These are phyloP conservation scores for Spheniscus mendiculus DNA, from an alignment of 2,113 vertebrate genomes.

Conservation along the genomic window DNA sequence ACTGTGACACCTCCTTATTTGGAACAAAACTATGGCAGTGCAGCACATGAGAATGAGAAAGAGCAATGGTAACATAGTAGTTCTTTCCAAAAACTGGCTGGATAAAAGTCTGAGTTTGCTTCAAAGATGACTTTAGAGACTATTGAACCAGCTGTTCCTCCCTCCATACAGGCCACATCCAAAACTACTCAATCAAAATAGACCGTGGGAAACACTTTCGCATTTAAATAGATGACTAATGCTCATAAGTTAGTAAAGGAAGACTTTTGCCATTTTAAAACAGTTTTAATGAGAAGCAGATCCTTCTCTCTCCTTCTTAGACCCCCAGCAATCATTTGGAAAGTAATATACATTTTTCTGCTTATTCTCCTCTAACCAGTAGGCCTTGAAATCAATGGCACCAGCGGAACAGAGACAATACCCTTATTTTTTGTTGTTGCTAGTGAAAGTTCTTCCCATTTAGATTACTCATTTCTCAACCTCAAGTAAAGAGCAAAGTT, in stretches of 20 bases:
- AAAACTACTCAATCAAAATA: background rate
- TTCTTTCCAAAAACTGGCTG: background rate
- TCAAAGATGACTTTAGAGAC: background rate
- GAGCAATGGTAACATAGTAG: background rate
- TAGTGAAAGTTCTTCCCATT: background rate
- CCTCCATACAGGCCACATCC: background rate
- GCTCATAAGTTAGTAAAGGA: background rate
- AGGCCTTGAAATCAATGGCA: background rate
- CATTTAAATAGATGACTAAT: background rate
- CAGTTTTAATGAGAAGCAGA: background rate
- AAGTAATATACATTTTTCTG: background rate
- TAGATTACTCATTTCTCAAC: background rate
- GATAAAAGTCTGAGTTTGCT: background rate
- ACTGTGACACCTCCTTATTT: background rate
- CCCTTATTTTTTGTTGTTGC: background rate
- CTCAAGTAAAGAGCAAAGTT: background rate
- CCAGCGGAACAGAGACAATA: background rate
- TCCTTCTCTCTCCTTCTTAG: background rate
- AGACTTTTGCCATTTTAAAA: background rate
- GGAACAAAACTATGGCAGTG: background rate
- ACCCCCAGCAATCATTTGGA: background rate
- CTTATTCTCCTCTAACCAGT: background rate
- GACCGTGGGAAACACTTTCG: rapidly evolving
- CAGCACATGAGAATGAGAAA: background rate
- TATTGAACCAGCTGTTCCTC: background rate